phyloP scores from a whole-genome alignment of 2,113 vertebrate genomes.

The Formicarius rufipectus region DNA sequence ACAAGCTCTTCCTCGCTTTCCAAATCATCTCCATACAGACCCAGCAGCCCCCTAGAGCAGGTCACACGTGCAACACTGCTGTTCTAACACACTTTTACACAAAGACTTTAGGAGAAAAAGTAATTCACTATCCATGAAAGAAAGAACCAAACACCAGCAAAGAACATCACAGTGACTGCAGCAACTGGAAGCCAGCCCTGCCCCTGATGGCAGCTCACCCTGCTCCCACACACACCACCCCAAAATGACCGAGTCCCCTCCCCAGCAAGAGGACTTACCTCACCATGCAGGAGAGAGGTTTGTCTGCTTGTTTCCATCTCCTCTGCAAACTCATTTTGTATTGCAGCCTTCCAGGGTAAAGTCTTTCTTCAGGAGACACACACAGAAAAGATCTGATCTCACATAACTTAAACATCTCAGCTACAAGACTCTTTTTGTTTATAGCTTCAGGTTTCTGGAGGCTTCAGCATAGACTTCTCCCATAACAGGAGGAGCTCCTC shows the following conservation, averaged over 20 bases:
- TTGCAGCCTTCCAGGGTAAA: not conserved
- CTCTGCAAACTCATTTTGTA: not conserved
- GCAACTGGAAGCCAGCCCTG: not conserved
- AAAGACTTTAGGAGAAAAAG: not conserved
- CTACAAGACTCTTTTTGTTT: rapidly evolving
- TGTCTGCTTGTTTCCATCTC: not conserved
- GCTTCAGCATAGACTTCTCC: rapidly evolving
- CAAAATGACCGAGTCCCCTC: rapidly evolving
- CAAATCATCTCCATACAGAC: not conserved
- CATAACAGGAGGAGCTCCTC: rapidly evolving
- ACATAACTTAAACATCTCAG: not conserved
- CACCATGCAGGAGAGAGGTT: not conserved
- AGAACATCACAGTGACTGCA: too few relatives aligned
- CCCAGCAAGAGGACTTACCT: not conserved
- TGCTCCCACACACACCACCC: not conserved
- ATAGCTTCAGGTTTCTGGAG: not conserved
- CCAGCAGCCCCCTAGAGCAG: not conserved
- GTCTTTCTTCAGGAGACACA: not conserved
- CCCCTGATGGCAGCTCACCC: rapidly evolving
- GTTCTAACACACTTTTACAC: not conserved
- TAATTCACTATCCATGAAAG: not conserved
- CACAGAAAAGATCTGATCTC: not conserved
- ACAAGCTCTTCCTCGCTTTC: not conserved
- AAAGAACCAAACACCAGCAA: rapidly evolving
- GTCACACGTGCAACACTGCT: rapidly evolving